Base-by-base conservation (phyloP, 2,113 vertebrate species). In the Silurus glanis region DNA sequence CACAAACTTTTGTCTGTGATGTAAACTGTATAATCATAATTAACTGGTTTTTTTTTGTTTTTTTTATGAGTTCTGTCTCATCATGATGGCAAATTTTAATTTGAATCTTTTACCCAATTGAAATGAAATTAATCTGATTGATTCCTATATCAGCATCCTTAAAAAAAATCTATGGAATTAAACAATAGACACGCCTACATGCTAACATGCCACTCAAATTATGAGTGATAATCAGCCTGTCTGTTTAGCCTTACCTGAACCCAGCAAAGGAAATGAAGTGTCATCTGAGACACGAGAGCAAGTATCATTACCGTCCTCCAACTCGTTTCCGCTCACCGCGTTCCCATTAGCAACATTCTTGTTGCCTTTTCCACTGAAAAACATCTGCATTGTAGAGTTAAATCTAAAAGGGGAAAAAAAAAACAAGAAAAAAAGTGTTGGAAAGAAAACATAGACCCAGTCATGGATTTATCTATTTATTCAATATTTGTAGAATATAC, bases 161-260 rank as follows among this genome's bases (percentile, higher is more conserved):
- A 58, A 37, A 8, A 58, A 75, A 37, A 37, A 37, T 56, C 10
- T 53, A 13, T 19, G 7, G 2, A 72, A 76, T 13, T 76, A n/a
- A 14, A 76, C 2, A 23, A 25, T 76, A 10, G 74, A 76, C 47
- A 37, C 2, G 37, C 37, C 37, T 37, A 37, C 37, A 37, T 37
- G 37, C 37, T 10, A n/a, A 76, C n/a, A 75, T 12, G 9, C 6
- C 16, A 45, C 9, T 16, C 13, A 17, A 21, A 47, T 5, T 3
- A 21, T 49, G 45, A 59, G 25, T 10, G 19, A 61, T 17, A 45
- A 49, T 51, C 80, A 66, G 94, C 96, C 97, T 97, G 98, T 97
- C 97, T 98, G 97, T 95, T 98, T 97, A 98, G 95, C 97, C 97
- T 99, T 96, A 99, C 98, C 97, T 99, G 91, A 81, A 84, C 93